These are phyloP conservation scores for Whitmania pigra DNA, from an alignment of 1,140 invertebrate genomes.

Conservation along the genomic window DNA sequence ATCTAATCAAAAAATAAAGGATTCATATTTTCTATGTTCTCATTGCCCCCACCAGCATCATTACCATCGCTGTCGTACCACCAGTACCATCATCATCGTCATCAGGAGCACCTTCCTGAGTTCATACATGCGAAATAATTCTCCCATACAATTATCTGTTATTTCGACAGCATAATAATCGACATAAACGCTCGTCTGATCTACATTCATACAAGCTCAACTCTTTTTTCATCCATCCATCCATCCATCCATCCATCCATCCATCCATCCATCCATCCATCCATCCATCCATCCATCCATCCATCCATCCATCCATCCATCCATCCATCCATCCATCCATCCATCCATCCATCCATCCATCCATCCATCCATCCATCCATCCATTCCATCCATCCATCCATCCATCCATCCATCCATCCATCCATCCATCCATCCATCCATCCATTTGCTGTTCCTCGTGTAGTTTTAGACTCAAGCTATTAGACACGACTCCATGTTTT, in stretches of 20 bases:
- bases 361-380: no score
- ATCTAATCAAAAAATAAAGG: neutral
- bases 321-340: no score
- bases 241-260: neutral
- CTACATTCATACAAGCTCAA: slow-evolving; percentile 1
- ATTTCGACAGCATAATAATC: slow-evolving; percentile 4
- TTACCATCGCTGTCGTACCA: neutral
- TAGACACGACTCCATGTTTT: no score
- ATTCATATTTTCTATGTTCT: neutral
- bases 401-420: no score
- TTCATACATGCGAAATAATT: neutral
- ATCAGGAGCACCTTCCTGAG: neutral
- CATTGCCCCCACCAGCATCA: neutral
- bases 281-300: neutral
- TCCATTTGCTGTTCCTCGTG: no score
- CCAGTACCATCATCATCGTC: slow-evolving; percentile 7
- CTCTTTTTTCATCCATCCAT: neutral
- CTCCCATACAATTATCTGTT: neutral
- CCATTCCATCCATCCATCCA: no score
- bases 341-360: no score
- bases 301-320: no score
- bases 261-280: neutral
- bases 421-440: no score
- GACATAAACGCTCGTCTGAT: neutral
- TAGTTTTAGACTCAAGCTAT: no score